These are phyloP conservation scores for Aspidoscelis tigris DNA, from an alignment of 2,113 vertebrate species.

Conservation along the genomic window DNA sequence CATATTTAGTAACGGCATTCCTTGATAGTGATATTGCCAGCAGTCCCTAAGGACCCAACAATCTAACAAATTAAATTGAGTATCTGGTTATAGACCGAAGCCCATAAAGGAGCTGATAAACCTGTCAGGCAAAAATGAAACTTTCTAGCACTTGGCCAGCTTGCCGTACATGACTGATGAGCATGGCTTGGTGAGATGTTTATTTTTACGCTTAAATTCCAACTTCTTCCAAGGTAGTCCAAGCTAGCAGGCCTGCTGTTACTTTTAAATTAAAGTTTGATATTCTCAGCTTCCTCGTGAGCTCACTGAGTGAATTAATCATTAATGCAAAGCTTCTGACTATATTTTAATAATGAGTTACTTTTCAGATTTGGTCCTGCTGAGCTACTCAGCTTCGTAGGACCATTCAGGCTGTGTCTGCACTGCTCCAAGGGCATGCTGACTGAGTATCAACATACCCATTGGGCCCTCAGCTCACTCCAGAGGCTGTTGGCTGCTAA, in stretches of 20 bases:
- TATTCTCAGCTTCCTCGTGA: neutral
- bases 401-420: neutral
- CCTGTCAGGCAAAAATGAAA: neutral
- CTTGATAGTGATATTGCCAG: no score
- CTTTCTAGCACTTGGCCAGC: neutral
- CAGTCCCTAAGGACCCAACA: no score
- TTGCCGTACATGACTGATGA: neutral
- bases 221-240: neutral
- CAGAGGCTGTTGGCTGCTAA: no score
- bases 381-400: constrained; percentile 1
- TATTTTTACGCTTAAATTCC: no score
- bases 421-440: no score
- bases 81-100: no score
- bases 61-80: neutral
- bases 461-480: no score
- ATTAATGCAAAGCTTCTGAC: neutral
- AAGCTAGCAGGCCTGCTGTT: neutral
- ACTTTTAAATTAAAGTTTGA: neutral
- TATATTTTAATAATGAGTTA: neutral
- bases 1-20: no score
- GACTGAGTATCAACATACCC: no score
- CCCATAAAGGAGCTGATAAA: neutral
- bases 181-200: no score
- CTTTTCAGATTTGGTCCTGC: neutral
- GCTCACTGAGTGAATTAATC: neutral